Conservation (phyloP, 2,888 invertebrate genomes). For the Apocheima hispidaria region DNA sequence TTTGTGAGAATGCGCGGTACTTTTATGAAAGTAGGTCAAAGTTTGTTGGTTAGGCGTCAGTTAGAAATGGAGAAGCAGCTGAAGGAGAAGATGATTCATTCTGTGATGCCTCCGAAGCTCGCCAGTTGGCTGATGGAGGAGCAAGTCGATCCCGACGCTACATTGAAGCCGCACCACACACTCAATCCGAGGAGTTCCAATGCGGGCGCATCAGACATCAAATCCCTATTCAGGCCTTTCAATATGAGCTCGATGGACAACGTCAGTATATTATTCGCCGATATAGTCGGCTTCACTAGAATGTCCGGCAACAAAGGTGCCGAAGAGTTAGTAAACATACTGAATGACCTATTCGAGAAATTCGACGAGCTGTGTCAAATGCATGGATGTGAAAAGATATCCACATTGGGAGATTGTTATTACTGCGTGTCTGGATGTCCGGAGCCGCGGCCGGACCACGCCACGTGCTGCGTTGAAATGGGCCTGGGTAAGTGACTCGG, state of each 20-base stretch:
- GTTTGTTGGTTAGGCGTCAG: conserved; percentile 94
- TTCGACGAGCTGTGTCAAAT: conserved; percentile 96
- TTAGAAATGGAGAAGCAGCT: conserved; percentile 97
- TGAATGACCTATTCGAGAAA: conserved; percentile 98
- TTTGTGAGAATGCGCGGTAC: conserved; percentile 97
- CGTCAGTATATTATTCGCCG: conserved; percentile 98
- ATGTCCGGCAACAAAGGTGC: conserved; percentile 99
- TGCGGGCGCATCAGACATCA: conserved; percentile 88
- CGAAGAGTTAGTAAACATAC: conserved; percentile 96
- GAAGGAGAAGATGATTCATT: conserved; percentile 98
- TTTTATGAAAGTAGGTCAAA: conserved; percentile 98
- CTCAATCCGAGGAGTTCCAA: conserved; percentile 81
- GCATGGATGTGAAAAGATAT: conserved; percentile 98
- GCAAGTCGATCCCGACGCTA: conserved; percentile 87
- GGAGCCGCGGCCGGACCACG: conserved; percentile 96
- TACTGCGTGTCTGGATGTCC: conserved; percentile 98
- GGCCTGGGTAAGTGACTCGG: conserved; percentile 89
- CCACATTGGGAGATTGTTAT: conserved; percentile 97
- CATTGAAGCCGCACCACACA: conserved; percentile 79
- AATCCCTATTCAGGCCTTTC: conserved; percentile 96
- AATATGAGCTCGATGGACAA: conserved; percentile 99
- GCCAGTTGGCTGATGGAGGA: conserved; percentile 94
- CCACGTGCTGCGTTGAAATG: conserved; percentile 98
- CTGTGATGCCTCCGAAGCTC: conserved; percentile 98
- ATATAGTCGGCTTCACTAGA: conserved; percentile 98